Evolutionary conservation across 1,140 invertebrate genomes (phyloP).

Genomic region (Nymphalis io): DNA sequence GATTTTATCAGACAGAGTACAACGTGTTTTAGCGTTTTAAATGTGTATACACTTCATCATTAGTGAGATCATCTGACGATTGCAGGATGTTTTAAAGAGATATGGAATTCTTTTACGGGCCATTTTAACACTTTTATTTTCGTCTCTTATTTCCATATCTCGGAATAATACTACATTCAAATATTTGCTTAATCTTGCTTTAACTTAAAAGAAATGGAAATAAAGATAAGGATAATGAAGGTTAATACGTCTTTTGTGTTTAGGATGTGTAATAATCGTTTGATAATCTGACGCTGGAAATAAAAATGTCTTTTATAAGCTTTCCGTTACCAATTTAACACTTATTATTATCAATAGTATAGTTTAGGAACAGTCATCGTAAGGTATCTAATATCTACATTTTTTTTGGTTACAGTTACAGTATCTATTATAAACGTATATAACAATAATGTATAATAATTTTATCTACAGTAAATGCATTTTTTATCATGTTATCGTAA

Average conservation of each 20-base stretch:
- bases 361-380: too few species aligned
- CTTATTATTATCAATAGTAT: too few species aligned
- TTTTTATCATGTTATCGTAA: too few species aligned
- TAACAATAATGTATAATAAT: too few species aligned
- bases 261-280: not conserved
- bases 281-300: not conserved
- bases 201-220: slow-evolving; percentile 20
- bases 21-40: slow-evolving; percentile 60
- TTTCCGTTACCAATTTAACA: too few species aligned
- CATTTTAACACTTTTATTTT: slow-evolving; percentile 20
- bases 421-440: too few species aligned
- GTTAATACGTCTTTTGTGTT: slow-evolving; percentile 28
- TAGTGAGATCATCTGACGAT: slow-evolving; percentile 63
- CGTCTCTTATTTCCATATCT: slow-evolving; percentile 2
- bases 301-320: not conserved
- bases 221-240: not conserved
- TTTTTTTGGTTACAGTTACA: too few species aligned
- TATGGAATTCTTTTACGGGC: slow-evolving; percentile 44
- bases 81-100: slow-evolving; percentile 48
- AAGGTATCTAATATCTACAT: too few species aligned
- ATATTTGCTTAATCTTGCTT: not conserved
- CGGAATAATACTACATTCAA: slow-evolving; percentile 15
- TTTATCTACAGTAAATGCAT: too few species aligned
- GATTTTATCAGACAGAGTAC: slow-evolving; percentile 62
- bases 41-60: slow-evolving; percentile 60